These are phyloP conservation scores for Acanthisitta chloris DNA, from an alignment of 2,113 vertebrate genomes.

Conservation along the genomic window DNA sequence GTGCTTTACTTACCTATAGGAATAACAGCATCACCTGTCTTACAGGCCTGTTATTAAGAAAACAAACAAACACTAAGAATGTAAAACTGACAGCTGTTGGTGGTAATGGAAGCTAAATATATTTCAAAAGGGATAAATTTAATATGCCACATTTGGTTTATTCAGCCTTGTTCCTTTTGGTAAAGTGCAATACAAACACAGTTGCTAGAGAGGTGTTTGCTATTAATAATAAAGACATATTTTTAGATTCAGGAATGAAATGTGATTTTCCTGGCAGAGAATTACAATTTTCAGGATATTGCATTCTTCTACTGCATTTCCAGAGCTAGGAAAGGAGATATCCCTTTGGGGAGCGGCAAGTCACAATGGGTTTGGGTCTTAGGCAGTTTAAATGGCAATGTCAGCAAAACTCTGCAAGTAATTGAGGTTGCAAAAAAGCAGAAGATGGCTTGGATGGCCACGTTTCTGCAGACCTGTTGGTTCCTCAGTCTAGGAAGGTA, in stretches of 20 bases:
- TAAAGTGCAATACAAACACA: neutral
- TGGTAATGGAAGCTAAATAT: neutral
- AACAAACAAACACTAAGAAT: neutral
- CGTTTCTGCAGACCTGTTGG: neutral
- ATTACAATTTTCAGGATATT: conserved; percentile 16
- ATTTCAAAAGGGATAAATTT: neutral
- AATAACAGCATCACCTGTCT: neutral
- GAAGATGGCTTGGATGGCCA: neutral
- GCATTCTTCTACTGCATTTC: conserved; percentile 14
- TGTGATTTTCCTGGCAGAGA: conserved; percentile 39
- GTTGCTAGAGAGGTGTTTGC: neutral
- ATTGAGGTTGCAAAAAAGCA: conserved; percentile 31
- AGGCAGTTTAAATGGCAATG: neutral
- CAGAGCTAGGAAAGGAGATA: conserved; percentile 30
- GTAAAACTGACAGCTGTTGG: neutral
- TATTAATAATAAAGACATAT: neutral
- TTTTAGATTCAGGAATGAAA: neutral
- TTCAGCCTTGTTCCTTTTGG: neutral
- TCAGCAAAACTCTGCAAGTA: conserved; percentile 37
- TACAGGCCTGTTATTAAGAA: neutral
- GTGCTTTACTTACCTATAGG: neutral
- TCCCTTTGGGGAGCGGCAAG: neutral
- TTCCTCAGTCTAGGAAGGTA: neutral
- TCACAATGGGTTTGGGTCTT: neutral
- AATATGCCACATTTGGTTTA: neutral